Base-by-base conservation (phyloP, 1,140 invertebrate species). In the Euglossa dilemma region DNA sequence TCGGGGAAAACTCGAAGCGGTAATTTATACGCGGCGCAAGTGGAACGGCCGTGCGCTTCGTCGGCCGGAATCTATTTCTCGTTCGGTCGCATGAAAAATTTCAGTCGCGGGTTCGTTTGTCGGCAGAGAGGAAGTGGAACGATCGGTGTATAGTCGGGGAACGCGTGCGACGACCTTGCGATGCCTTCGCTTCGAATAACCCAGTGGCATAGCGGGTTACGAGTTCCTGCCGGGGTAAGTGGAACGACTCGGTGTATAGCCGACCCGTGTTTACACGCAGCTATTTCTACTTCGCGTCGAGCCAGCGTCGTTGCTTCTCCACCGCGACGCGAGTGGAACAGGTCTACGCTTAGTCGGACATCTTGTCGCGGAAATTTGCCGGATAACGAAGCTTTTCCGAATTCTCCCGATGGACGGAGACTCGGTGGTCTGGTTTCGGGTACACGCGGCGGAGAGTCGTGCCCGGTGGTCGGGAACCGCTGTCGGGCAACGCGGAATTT, bases 401-500 rank as follows among this genome's bases (percentile, higher is more conserved):
- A 74, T 74, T 59, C n/a, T n/a, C 36, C 36, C 23, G 20, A 59
- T 45, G 36, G 28, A 28, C 43, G 18, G 50, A 20, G 18, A 47
- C 8, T 23, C 14, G 20, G 2, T 20, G 50, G 11, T 7, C 25
- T 54, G 47, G 7, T 50, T 50, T 25, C 7, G n/a, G n/a, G 28
- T 36, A 25, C 7, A 7, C 4, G 7, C 8, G 23, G 25, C 7
- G 36, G 23, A 0, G 36, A 14, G 14, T 6, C 11, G 25, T 14
- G 28, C 18, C 14, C 18, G n/a, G 69, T 80, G 56, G 67, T 57
- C 12, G n/a, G 0, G 71, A 66, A 74, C 80, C 20, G 12, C 54
- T 54, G 80, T 61, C 61, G 64, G 64, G 45, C 28, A 66, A 56
- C 76, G 59, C 61, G 85, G 77, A 86, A 89, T 89, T 89, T 78